Evolutionary conservation across 2,113 vertebrate species (phyloP), one percentile per base, ranked within the genome.

Genomic region (Odocoileus hemionus): DNA sequence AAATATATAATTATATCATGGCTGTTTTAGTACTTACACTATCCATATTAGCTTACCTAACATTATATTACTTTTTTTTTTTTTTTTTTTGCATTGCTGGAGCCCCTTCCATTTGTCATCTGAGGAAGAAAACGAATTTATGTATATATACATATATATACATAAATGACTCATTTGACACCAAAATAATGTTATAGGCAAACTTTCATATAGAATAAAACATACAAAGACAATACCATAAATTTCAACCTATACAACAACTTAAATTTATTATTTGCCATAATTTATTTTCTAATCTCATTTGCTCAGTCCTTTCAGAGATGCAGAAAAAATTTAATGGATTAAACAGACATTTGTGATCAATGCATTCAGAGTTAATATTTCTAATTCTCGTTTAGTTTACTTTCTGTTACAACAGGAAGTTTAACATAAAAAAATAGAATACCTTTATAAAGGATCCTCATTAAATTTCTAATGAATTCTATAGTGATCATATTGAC

Each of bases 321-420:
- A 25, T 94, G 0, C 79, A 67, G 36, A 89, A 94, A 78, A 50
- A 52, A 26, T 45, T 94, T 78, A 97, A 95, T 97, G 12, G 2
- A 86, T 61, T 93, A 60, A 87, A 30, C 45, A 94, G 21, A 86
- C 11, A 83, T 85, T 94, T 60, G 28, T 94, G 43, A 95, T 97
- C 96, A 97, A 50, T 55, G 87, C 67, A 97, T 85, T 94, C 58
- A 94, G 50, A 87, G 14, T 91, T 94, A 92, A 79, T 95, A 97
- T 57, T 16, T 96, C 7, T 89, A 94, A 86, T 95, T 93, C 36
- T 96, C 8, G 78, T 30, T 95, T 39, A 88, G n/a, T 13, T 95
- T 94, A 78, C 36, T 92, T 94, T 95, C 39, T 60, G 82, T 61
- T 96, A 33, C 54, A 91, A 70, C 5, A 92, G 26, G 28, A 45